These are phyloP conservation scores for Xestoiulus laeticollis DNA, from an alignment of 2,888 invertebrate species.

Conservation along the genomic window DNA sequence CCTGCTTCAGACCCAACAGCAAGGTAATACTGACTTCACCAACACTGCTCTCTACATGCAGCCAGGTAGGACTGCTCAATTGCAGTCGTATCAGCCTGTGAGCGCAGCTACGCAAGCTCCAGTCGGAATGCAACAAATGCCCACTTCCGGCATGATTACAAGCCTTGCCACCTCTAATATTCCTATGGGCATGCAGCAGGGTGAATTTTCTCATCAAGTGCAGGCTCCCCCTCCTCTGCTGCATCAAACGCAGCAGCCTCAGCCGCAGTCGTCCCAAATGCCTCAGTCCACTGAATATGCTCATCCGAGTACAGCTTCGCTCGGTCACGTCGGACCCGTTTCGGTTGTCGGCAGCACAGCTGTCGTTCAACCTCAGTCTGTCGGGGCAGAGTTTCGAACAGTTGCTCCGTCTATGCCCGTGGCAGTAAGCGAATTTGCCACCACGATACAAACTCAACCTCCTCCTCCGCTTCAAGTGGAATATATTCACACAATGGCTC, in stretches of 20 bases:
- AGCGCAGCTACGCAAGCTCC: neutral
- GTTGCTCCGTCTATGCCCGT: neutral
- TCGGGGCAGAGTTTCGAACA: neutral
- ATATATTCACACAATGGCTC: slow-evolving; percentile 47
- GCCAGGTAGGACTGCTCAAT: slow-evolving; percentile 66
- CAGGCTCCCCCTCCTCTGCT: slow-evolving; percentile 13
- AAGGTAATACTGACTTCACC: slow-evolving; percentile 53
- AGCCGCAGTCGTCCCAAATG: slow-evolving; percentile 15
- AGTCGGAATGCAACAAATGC: neutral
- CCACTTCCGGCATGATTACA: neutral
- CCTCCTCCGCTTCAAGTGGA: slow-evolving; percentile 17
- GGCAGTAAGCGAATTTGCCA: neutral
- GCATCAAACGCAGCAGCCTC: slow-evolving; percentile 38
- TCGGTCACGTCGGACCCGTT: neutral
- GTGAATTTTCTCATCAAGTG: slow-evolving; percentile 31
- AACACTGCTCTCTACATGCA: slow-evolving; percentile 57
- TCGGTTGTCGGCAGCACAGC: neutral
- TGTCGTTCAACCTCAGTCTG: neutral
- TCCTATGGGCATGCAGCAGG: neutral
- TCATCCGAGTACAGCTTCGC: neutral
- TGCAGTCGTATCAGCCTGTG: slow-evolving; percentile 52
- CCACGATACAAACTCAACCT: slow-evolving; percentile 39
- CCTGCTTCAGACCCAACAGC: slow-evolving; percentile 53
- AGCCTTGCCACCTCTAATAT: neutral
- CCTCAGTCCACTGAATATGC: slow-evolving; percentile 27